phyloP scores from a whole-genome alignment of 2,113 vertebrate species.

The Polypterus senegalus region DNA sequence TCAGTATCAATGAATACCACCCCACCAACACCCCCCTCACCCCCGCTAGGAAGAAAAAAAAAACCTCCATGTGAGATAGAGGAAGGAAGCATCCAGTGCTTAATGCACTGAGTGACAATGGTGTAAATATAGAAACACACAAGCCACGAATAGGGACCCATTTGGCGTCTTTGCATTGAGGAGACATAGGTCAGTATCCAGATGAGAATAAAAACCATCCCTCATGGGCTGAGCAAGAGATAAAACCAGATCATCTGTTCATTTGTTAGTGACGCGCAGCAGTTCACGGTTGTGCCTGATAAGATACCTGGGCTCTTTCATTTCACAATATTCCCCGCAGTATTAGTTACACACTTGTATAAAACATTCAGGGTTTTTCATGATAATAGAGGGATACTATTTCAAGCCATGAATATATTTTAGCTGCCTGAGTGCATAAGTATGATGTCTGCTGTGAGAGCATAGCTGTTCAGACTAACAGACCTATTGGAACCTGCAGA shows the following conservation, averaged over 20 bases:
- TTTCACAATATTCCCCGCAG: constrained; percentile 35
- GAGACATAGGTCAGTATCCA: constrained; percentile 24
- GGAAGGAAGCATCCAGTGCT: background rate
- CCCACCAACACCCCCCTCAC: too few relatives aligned
- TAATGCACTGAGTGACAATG: constrained; percentile 13
- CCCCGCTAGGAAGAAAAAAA: too few relatives aligned
- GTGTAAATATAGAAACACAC: constrained; percentile 26
- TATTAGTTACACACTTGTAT: constrained; percentile 33
- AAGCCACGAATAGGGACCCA: constrained; percentile 29
- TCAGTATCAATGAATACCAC: too few relatives aligned
- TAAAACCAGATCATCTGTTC: constrained; percentile 33
- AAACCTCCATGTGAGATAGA: background rate
- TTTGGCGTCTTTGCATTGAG: constrained; percentile 21
- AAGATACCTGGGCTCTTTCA: constrained; percentile 30
- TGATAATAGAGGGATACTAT: constrained; percentile 26
- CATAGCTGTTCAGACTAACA: constrained; percentile 2
- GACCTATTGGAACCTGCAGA: background rate
- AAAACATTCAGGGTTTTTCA: constrained; percentile 35
- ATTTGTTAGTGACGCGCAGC: constrained; percentile 24
- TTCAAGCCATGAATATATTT: constrained; percentile 41
- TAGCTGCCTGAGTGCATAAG: constrained; percentile 29
- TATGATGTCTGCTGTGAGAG: constrained; percentile 23
- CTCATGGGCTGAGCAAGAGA: constrained; percentile 25
- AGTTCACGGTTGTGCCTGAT: constrained; percentile 24
- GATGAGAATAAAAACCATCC: constrained; percentile 30